phyloP scores from a whole-genome alignment of 2,797 vertebrate species.

The Crenuchus spilurus region DNA sequence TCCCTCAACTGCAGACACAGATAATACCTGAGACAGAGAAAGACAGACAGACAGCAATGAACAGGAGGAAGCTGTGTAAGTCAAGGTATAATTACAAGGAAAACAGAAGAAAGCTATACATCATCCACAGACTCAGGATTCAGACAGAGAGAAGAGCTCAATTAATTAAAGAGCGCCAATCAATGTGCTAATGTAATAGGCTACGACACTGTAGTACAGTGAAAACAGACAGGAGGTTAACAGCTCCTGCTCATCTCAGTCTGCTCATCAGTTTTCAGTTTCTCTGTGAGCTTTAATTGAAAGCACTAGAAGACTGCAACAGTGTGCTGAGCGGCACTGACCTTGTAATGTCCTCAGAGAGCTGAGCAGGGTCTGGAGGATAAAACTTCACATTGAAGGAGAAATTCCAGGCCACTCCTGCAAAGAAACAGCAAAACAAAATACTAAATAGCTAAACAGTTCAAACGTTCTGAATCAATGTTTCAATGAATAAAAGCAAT shows the following conservation, averaged over 20 bases:
- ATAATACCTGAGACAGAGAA: constrained; percentile 83
- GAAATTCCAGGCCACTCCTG: constrained; percentile 94
- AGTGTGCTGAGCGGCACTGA: constrained; percentile 54
- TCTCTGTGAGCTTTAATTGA: background rate
- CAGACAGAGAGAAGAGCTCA: background rate
- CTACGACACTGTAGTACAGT: background rate
- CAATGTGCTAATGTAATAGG: background rate
- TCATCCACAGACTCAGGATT: background rate
- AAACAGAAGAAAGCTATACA: background rate
- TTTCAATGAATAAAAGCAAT: no score
- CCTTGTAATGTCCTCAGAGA: constrained; percentile 97
- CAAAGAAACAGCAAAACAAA: constrained; percentile 16
- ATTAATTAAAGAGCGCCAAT: background rate
- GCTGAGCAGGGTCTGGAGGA: constrained; percentile 91
- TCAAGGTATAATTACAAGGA: background rate
- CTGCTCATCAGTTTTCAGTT: background rate
- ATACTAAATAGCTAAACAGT: no score
- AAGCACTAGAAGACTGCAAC: background rate
- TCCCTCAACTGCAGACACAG: constrained; percentile 93
- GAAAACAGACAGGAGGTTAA: constrained; percentile 1
- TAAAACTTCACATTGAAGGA: constrained; percentile 98
- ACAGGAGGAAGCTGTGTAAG: background rate
- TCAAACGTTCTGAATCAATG: no score
- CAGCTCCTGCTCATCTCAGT: background rate
- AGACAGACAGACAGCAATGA: constrained; percentile 2